phyloP scores from a whole-genome alignment of 2,888 invertebrate genomes.

The Polia nebulosa region DNA sequence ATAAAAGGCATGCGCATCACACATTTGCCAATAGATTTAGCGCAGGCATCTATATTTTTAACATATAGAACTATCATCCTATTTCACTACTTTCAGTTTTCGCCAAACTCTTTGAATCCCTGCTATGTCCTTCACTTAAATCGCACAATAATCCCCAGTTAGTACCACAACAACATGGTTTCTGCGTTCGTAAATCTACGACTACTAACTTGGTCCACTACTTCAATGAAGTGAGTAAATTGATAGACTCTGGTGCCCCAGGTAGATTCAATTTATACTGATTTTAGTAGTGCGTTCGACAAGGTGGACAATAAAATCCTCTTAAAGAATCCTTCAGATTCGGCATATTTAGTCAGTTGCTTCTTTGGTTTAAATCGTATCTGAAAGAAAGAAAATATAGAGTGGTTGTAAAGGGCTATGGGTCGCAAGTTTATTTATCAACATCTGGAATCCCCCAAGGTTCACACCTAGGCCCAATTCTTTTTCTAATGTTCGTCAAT shows the following conservation, averaged over 20 bases:
- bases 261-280: background rate
- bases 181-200: background rate
- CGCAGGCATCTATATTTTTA: too few species aligned
- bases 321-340: background rate
- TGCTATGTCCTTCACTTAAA: too few species aligned
- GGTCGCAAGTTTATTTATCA: background rate
- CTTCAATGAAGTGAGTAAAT: background rate
- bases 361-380: slow-evolving; percentile 14
- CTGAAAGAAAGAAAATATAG: slow-evolving; percentile 1
- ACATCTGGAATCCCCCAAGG: slow-evolving; percentile 12
- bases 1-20: too few species aligned
- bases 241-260: background rate
- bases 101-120: too few species aligned
- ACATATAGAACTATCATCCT: background rate
- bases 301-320: slow-evolving; percentile 9
- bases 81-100: background rate
- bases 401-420: background rate
- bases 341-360: background rate
- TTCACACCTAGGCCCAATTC: slow-evolving; percentile 1
- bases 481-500: background rate
- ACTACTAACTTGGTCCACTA: slow-evolving; percentile 3
- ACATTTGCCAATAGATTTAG: too few species aligned
- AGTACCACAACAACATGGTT: background rate
- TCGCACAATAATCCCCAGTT: background rate
- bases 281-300: slow-evolving; percentile 12